Percentiles rank a stretch among this genome's conserved stretches.
phyloP scores from a whole-genome alignment of 2,113 vertebrate genomes.

The Myrmophylax atrothorax region DNA sequence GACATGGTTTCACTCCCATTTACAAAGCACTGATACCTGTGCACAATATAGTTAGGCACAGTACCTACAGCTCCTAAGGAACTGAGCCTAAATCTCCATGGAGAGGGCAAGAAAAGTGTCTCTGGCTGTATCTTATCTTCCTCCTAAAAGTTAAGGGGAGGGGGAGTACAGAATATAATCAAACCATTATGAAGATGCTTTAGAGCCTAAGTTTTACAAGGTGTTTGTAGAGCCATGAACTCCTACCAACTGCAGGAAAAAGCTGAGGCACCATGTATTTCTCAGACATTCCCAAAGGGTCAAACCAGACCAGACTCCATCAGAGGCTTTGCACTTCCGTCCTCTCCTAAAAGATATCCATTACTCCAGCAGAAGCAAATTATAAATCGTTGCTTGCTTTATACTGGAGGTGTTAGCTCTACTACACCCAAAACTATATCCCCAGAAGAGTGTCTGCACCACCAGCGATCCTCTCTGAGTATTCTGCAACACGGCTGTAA shows the following conservation, averaged over 20 bases:
- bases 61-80: background rate
- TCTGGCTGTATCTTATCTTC: background rate
- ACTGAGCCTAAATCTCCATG: background rate
- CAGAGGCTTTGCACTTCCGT: background rate
- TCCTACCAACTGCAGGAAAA: background rate
- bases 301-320: background rate
- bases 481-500: fast-evolving
- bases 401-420: background rate
- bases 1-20: background rate
- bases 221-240: background rate
- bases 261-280: background rate
- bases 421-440: background rate
- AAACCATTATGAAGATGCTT: background rate
- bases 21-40: background rate
- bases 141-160: background rate
- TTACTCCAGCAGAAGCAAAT: fast-evolving
- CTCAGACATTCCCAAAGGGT: background rate
- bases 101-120: background rate
- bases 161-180: background rate
- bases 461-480: background rate
- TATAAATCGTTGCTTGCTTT: background rate
- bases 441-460: background rate
- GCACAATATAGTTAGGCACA: fast-evolving
- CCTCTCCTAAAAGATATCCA: background rate
- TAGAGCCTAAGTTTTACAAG: background rate